Conservation (phyloP, 1,140 invertebrate genomes). For the Leptestheria dahalacensis region DNA sequence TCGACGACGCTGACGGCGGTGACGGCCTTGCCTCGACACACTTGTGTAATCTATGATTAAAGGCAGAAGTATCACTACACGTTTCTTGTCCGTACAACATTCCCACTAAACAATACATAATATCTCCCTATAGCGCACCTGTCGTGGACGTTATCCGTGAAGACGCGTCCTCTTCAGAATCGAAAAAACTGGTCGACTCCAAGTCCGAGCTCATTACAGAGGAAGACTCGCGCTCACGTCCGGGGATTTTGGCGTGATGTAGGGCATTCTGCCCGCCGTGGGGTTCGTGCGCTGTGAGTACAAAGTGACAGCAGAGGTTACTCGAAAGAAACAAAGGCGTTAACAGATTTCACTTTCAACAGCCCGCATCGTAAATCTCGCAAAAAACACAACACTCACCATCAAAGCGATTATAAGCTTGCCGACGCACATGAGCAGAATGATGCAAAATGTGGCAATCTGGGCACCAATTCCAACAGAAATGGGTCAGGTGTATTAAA, state of each 20-base stretch:
- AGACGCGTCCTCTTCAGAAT: constrained; percentile 68
- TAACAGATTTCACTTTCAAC: too few species aligned
- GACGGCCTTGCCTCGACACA: constrained; percentile 34
- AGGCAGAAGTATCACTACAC: too few species aligned
- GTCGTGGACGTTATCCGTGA: constrained; percentile 58
- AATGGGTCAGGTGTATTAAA: constrained; percentile 16
- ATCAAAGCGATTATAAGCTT: constrained; percentile 44
- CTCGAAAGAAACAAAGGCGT: too few species aligned
- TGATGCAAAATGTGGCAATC: constrained; percentile 23
- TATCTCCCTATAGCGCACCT: constrained; percentile 27
- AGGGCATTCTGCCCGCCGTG: constrained; percentile 32
- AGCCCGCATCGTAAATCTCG: too few species aligned
- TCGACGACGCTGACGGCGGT: constrained; percentile 35
- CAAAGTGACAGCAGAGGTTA: too few species aligned
- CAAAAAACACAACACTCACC: constrained; percentile 30
- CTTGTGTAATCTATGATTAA: constrained; percentile 29
- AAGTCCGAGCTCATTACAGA: constrained; percentile 86
- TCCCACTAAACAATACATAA: not conserved
- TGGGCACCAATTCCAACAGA: constrained; percentile 21
- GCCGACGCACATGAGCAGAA: constrained; percentile 32
- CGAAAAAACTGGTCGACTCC: constrained; percentile 86
- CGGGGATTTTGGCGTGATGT: constrained; percentile 32
- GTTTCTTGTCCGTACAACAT: too few species aligned
- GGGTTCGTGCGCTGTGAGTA: not conserved
- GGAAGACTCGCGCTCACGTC: constrained; percentile 73